Evolutionary conservation across 2,113 vertebrate species (phyloP).

Genomic region (Myotis yumanensis): DNA sequence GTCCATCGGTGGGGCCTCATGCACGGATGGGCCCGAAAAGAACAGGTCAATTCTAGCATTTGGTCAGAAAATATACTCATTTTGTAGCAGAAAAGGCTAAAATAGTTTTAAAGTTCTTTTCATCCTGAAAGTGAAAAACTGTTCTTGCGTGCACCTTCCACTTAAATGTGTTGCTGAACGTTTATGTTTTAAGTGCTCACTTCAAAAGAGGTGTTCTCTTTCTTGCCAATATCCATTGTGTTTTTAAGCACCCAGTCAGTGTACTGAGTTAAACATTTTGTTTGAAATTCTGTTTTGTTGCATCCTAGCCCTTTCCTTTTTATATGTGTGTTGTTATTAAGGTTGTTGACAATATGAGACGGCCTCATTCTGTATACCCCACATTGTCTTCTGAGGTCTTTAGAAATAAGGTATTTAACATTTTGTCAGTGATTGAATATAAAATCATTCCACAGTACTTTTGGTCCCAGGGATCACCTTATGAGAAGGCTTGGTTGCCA

Average conservation of each 20-base stretch:
- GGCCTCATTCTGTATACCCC: neutral
- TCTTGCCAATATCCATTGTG: neutral
- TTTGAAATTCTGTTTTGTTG: slow-evolving; percentile 2
- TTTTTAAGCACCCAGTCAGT: neutral
- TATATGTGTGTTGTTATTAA: neutral
- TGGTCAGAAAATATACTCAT: slow-evolving; percentile 8
- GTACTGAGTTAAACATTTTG: neutral
- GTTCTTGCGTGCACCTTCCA: neutral
- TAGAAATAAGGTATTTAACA: neutral
- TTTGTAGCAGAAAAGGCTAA: neutral
- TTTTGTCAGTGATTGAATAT: slow-evolving; percentile 4
- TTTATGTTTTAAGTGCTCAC: slow-evolving; percentile 14
- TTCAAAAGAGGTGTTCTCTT: neutral
- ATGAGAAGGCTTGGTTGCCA: neutral
- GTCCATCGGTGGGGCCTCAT: too few species aligned
- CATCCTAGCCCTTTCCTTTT: slow-evolving; percentile 2
- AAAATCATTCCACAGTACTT: slow-evolving; percentile 6
- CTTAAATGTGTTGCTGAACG: slow-evolving; percentile 13
- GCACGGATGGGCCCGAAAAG: neutral
- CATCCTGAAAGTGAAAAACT: neutral
- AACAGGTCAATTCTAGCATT: neutral
- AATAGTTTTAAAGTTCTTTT: neutral
- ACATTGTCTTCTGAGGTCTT: neutral
- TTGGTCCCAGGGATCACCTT: neutral
- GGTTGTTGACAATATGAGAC: neutral